Percentiles rank a stretch among this genome's conserved stretches.
Conservation (phyloP, 2,888 invertebrate species). For the Coelogynopora nodosa region DNA sequence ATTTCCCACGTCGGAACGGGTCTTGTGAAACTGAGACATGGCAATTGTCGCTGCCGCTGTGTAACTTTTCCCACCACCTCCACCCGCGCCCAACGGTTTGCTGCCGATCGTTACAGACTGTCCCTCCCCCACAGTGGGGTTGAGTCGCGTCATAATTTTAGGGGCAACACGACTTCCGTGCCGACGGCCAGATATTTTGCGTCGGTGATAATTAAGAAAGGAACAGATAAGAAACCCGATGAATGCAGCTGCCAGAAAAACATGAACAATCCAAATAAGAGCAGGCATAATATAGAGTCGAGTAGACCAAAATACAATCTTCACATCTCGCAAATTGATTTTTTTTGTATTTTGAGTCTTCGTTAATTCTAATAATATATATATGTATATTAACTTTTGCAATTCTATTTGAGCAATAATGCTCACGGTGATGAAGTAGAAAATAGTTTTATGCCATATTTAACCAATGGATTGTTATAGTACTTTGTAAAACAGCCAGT, state of each 20-base stretch:
- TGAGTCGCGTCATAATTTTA: background rate
- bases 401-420: too few relatives aligned
- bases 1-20: background rate
- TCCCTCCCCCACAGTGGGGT: background rate
- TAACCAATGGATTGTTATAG: too few relatives aligned
- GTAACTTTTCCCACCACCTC: background rate
- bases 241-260: background rate
- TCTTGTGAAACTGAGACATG: conserved; percentile 9
- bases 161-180: background rate
- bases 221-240: background rate
- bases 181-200: background rate
- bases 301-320: too few relatives aligned
- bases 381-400: too few relatives aligned
- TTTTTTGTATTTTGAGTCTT: too few relatives aligned
- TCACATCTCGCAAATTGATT: too few relatives aligned
- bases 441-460: too few relatives aligned
- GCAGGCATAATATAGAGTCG: too few relatives aligned
- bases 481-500: too few relatives aligned
- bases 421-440: too few relatives aligned
- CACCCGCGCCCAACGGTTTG: background rate
- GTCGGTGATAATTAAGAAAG: background rate
- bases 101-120: background rate
- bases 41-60: background rate
- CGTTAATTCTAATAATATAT: too few relatives aligned
- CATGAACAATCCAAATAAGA: background rate